Percentiles rank a stretch among this genome's conserved stretches.
Conservation (phyloP, 1,140 invertebrate species). For the Meloidogyne hapla region DNA sequence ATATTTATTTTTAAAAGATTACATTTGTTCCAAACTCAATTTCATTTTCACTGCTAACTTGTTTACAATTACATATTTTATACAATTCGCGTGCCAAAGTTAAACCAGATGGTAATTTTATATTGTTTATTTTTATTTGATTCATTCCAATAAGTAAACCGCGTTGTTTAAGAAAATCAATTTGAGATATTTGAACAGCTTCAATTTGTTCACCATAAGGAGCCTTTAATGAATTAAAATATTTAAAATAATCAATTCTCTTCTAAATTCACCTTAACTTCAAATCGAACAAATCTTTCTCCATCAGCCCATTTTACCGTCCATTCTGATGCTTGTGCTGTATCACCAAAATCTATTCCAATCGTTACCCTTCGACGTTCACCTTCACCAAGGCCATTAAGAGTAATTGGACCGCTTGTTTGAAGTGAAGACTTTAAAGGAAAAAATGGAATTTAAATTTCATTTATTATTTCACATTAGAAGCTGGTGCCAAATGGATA, state of each 20-base stretch:
- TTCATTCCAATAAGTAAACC: conserved; percentile 43
- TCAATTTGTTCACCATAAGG: conserved; percentile 84
- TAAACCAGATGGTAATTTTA: conserved; percentile 64
- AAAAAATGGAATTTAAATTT: not conserved
- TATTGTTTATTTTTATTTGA: conserved; percentile 64
- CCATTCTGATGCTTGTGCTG: conserved; percentile 73
- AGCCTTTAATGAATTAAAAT: conserved; percentile 71
- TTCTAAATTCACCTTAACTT: not conserved
- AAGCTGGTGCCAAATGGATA: conserved; percentile 6
- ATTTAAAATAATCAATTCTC: conserved; percentile 60
- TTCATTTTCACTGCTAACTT: conserved; percentile 69
- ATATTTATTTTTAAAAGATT: not conserved
- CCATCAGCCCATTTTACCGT: conserved; percentile 71
- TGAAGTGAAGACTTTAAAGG: conserved; percentile 44
- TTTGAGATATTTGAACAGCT: conserved; percentile 76
- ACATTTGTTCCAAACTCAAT: conserved; percentile 33
- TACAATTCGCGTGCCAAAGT: conserved; percentile 68
- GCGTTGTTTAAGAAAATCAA: conserved; percentile 78
- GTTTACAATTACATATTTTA: conserved; percentile 77
- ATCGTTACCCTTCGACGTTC: conserved; percentile 68
- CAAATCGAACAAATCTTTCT: conserved; percentile 60
- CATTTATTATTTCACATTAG: not conserved
- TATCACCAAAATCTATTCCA: conserved; percentile 90
- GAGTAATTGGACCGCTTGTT: conserved; percentile 79
- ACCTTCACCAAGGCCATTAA: conserved; percentile 70